Conservation (phyloP, 2,888 invertebrate genomes). For the Crossocerus cetratus region DNA sequence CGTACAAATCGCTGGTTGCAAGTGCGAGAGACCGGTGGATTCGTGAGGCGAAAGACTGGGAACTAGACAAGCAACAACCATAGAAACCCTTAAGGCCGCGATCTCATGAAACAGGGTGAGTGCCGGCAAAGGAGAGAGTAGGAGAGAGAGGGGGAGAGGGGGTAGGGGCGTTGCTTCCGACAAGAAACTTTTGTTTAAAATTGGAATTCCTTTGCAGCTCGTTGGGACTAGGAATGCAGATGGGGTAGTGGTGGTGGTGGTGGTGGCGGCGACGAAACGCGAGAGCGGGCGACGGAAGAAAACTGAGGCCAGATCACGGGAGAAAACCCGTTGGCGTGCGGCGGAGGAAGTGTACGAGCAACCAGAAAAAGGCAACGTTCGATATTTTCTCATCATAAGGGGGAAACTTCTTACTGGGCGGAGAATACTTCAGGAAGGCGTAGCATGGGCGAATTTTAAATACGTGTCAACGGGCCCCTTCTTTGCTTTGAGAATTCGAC, state of each 20-base stretch:
- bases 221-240: slow-evolving; percentile 73
- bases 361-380: slow-evolving; percentile 50
- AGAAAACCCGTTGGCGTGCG: slow-evolving; percentile 25
- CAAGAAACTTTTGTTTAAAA: slow-evolving; percentile 74
- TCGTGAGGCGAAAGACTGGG: neutral
- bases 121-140: too few species aligned
- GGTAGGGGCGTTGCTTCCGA: slow-evolving; percentile 63
- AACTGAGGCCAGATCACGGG: slow-evolving; percentile 8
- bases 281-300: slow-evolving; percentile 50
- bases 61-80: neutral
- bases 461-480: slow-evolving; percentile 8
- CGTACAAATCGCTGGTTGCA: slow-evolving; percentile 8
- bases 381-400: slow-evolving; percentile 67
- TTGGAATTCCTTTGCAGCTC: slow-evolving; percentile 74
- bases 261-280: slow-evolving; percentile 63
- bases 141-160: slow-evolving; percentile 35
- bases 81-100: neutral
- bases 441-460: slow-evolving; percentile 36
- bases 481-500: too few species aligned
- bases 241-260: slow-evolving; percentile 64
- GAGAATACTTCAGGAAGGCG: slow-evolving; percentile 53
- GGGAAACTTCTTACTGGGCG: slow-evolving; percentile 51
- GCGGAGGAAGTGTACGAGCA: neutral
- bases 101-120: too few species aligned
- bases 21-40: slow-evolving; percentile 8